Evolutionary conservation across 2,888 invertebrate genomes (phyloP), one percentile per base, ranked within the genome.

Genomic region (Drosophila phalerata): DNA sequence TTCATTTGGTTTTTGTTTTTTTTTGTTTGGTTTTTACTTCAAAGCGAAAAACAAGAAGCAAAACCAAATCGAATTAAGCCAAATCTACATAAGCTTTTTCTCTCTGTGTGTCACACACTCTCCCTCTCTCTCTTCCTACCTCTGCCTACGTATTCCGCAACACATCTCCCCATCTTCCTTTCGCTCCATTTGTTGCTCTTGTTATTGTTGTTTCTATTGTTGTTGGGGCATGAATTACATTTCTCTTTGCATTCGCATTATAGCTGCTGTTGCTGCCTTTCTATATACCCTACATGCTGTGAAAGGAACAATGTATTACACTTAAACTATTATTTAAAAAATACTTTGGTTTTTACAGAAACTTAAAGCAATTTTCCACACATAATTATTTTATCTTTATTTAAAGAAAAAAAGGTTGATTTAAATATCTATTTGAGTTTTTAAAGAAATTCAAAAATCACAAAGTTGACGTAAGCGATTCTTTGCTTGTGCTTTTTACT

Each of bases 171-270:
- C 40, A 37, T 57, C 45, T 43, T 43, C 32, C 65, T 60, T 62
- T 68, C 74, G 62, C 49, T 74, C 57, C 73, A 77, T 79, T 73
- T 81, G 79, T 67, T 67, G 81, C 71, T 69, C 65, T 53, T 69
- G 28, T 45, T 57, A 49, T 65, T 77, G 48, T 34, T 55, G 55
- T 65, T 77, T 47, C 22, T 22, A 22, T 38, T 83, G 78, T 60
- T 82, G 79, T 63, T 73, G 81, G 82, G 84, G 68, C 85, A 89
- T 89, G 89, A 87, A 89, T 87, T 89, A 85, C 89, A 85, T 85
- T 85, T 89, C 85, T 85, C 89, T 81, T 89, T 85, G 82, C 85
- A 87, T 84, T 88, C 61, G 79, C 53, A 73, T 68, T 57, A 73
- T 74, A 69, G 76, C 53, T 71, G 65, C 56, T 81, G 80, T 42